Base-by-base conservation (phyloP, 1,140 invertebrate species). In the Drosophila miranda region DNA sequence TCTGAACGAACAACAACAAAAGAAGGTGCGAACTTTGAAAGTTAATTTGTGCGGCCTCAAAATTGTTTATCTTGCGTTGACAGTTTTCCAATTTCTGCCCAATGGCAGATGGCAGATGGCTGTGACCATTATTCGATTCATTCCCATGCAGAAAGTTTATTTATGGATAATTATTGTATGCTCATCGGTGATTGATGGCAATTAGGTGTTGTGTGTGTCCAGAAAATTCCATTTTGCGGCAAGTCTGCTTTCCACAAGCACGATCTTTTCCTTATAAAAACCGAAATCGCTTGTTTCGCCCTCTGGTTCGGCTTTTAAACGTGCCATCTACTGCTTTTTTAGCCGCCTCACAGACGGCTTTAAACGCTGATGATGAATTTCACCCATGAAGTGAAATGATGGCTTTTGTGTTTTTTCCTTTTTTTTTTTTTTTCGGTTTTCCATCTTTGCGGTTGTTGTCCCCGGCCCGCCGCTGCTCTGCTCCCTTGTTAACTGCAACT, bases 1-100 rank as follows among this genome's bases (percentile, higher is more conserved):
- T 59, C 60, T 69, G 56, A 46, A 16, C 23, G 49, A 42, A 16
- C 23, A n/a, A 55, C 21, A 61, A 61, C 49, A 44, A 53, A 66
- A 68, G 68, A 48, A 81, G 82, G 82, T 86, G 82, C 53, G 82
- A 86, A 75, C 51, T 87, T 70, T 87, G 78, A 87, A 87, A 87
- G 80, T 67, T 59, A 26, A 52, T 61, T 58, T 59, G 21, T 42
- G 16, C 51, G 51, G 23, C 2, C 21, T 58, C 21, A 56, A 53
- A 48, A 45, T 30, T 42, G 48, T 52, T 46, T 73, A 63, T 63
- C 34, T 72, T 23, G 51, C 30, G 46, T 73, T 72, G 58, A 56
- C 69, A 73, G 45, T 73, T 56, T 63, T 46, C 34, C 55, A 54
- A 74, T 75, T 30, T 75, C 34, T 75, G 55, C 53, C 43, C 58